Percentiles rank a stretch among this genome's conserved stretches.
Conservation (phyloP, 2,797 vertebrate species). For the Adelosebastes latens region DNA sequence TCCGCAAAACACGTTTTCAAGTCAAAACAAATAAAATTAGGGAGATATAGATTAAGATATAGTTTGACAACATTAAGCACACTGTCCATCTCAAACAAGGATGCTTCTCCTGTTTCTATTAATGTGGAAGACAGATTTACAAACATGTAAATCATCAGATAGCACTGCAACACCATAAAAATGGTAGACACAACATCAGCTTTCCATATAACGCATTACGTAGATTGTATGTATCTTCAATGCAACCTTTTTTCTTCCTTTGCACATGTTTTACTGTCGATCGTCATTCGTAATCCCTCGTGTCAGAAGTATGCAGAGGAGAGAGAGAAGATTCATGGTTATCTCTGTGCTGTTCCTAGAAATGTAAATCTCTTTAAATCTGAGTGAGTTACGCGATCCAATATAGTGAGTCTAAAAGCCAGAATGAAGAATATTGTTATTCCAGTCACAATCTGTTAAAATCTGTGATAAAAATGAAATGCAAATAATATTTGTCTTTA, state of each 20-base stretch:
- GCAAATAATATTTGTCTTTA: background rate
- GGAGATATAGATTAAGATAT: background rate
- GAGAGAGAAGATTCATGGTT: conserved; percentile 34
- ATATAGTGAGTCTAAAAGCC: background rate
- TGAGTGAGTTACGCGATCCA: conserved; percentile 17
- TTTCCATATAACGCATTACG: background rate
- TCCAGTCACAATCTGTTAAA: background rate
- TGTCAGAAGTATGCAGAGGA: conserved; percentile 36
- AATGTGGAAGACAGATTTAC: background rate
- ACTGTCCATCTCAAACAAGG: background rate
- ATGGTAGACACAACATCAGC: background rate
- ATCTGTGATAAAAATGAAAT: background rate
- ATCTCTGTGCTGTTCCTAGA: background rate
- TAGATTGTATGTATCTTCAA: background rate
- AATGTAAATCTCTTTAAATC: conserved; percentile 26
- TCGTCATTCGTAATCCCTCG: conserved; percentile 14
- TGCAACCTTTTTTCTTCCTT: background rate
- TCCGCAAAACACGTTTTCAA: background rate
- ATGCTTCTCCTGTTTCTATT: background rate
- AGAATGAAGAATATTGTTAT: background rate
- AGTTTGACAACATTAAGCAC: background rate
- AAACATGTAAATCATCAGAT: background rate
- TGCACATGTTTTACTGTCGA: conserved; percentile 2
- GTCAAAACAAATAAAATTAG: background rate
- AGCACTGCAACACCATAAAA: background rate